These are phyloP conservation scores for rat (Rattus norvegicus) DNA, from an alignment of 2,113 vertebrate genomes.

Conservation along the genomic window GRCr8 NC_086032.1:100894001-100894500, in stretches of 20 bases:
- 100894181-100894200: not conserved
- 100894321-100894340: not conserved
- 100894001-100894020: not conserved
- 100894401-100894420: not conserved
- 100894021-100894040: not conserved
- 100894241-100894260: not conserved
- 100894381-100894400: not conserved
- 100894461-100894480: not conserved
- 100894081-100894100: not conserved
- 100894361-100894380: not conserved
- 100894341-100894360: not conserved
- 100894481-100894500: not conserved
- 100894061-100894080: not conserved
- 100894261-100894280: not conserved
- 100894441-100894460: not conserved
- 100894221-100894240: not conserved
- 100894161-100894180: not conserved
- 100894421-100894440: not conserved
- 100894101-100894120: not conserved
- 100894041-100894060: not conserved
- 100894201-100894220: not conserved
- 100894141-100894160: not conserved
- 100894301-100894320: not conserved
- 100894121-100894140: not conserved
- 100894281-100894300: not conserved